Evolutionary conservation across 2,888 invertebrate species (phyloP).

Genomic region (Cyaniris semiargus): DNA sequence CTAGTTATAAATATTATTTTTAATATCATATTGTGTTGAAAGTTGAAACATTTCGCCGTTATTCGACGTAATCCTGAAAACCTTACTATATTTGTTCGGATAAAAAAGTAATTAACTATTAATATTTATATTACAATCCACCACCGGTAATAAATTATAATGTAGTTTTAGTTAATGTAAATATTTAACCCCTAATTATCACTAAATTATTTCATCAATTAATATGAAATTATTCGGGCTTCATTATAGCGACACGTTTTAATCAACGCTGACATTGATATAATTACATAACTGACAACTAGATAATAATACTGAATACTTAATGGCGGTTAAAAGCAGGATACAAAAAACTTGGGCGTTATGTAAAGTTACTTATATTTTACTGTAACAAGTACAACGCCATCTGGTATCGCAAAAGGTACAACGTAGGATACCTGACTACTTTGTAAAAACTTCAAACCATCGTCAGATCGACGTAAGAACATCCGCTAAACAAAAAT

Average conservation of each 20-base stretch:
- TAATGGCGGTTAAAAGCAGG: not conserved
- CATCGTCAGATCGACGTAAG: not conserved
- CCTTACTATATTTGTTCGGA: too few species aligned
- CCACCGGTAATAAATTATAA: not conserved
- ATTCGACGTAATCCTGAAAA: not conserved
- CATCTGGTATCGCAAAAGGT: not conserved
- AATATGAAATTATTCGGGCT: not conserved
- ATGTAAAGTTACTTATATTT: not conserved
- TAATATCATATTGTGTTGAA: too few species aligned
- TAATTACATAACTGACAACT: conserved; percentile 18
- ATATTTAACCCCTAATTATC: not conserved
- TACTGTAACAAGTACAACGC: not conserved
- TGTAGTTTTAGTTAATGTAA: not conserved
- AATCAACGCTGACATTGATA: not conserved
- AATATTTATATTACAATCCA: not conserved
- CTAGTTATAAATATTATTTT: not conserved
- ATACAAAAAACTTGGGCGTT: not conserved
- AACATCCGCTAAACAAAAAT: not conserved
- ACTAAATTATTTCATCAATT: not conserved
- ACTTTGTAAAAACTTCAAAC: not conserved
- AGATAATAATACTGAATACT: not conserved
- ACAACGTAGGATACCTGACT: not conserved
- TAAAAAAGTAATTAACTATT: not conserved
- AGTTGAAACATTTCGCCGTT: too few species aligned
- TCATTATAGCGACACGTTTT: not conserved